Conservation (phyloP, 2,888 invertebrate species). For the Lucinisca nassula region DNA sequence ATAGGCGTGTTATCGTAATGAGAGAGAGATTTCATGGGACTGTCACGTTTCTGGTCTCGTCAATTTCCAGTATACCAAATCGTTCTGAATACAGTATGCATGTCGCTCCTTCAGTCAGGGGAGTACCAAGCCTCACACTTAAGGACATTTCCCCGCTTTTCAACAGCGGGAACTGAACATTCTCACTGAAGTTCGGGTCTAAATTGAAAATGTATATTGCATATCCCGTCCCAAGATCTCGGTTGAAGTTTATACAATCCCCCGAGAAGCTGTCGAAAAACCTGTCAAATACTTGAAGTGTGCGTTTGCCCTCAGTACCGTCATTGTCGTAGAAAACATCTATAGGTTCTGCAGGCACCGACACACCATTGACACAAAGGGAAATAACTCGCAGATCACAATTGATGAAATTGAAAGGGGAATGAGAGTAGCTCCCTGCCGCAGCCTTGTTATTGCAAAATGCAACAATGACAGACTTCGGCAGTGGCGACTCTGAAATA, state of each 20-base stretch:
- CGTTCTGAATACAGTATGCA: constrained; percentile 13
- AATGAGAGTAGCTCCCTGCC: neutral
- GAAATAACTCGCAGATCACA: constrained; percentile 3
- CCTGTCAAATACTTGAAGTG: neutral
- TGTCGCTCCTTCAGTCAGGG: neutral
- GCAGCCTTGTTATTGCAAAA: constrained; percentile 7
- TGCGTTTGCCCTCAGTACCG: neutral
- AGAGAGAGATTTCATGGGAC: too few relatives aligned
- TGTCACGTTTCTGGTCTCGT: constrained; percentile 11
- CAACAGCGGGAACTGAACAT: constrained; percentile 19
- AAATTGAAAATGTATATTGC: constrained; percentile 14
- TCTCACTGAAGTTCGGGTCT: neutral
- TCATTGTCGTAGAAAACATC: constrained; percentile 1
- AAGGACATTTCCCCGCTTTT: constrained; percentile 23
- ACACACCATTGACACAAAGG: constrained; percentile 12
- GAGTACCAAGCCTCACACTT: neutral
- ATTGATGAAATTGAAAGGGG: constrained; percentile 10
- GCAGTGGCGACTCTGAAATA: constrained; percentile 4
- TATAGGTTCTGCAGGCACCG: constrained; percentile 8
- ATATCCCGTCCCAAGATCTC: neutral
- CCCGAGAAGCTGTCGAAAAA: neutral
- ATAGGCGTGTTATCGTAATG: too few relatives aligned
- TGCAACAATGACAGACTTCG: constrained; percentile 18
- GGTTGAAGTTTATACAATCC: neutral
- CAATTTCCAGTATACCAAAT: constrained; percentile 6